Percentiles rank a stretch among this genome's conserved stretches.
Evolutionary conservation across 1,140 invertebrate species (phyloP).

Genomic region (Laupala kohalensis): DNA sequence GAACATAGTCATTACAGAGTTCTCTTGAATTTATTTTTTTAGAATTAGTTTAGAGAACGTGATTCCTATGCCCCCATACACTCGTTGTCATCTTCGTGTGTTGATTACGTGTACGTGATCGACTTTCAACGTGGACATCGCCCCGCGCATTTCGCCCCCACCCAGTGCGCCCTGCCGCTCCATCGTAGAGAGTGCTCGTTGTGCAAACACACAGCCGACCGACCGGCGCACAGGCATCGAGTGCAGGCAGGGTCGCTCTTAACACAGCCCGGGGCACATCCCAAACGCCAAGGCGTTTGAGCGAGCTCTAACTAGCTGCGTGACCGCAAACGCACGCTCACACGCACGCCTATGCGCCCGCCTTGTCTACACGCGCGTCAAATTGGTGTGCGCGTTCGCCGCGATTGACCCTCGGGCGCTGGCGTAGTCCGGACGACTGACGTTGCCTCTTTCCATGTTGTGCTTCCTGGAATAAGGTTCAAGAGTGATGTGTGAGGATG

Average conservation of each 20-base stretch:
- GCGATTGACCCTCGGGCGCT: neutral
- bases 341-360: neutral
- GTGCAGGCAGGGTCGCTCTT: neutral
- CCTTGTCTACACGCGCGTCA: neutral
- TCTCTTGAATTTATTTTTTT: too few relatives aligned
- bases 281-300: neutral
- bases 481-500: too few relatives aligned
- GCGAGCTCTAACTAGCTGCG: neutral
- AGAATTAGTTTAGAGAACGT: too few relatives aligned
- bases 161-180: neutral
- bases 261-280: neutral
- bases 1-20: too few relatives aligned
- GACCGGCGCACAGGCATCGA: neutral
- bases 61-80: too few relatives aligned
- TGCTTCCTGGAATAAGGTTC: too few relatives aligned
- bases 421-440: too few relatives aligned
- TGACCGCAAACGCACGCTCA: neutral
- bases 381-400: neutral
- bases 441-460: too few relatives aligned
- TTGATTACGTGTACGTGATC: too few relatives aligned
- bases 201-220: neutral
- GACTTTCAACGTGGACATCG: neutral
- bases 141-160: too few relatives aligned
- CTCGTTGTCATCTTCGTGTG: too few relatives aligned
- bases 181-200: neutral